Evolutionary conservation across 2,888 invertebrate species (phyloP), one percentile per base, ranked within the genome.

Genomic region (Chromoteleia sp.): DNA sequence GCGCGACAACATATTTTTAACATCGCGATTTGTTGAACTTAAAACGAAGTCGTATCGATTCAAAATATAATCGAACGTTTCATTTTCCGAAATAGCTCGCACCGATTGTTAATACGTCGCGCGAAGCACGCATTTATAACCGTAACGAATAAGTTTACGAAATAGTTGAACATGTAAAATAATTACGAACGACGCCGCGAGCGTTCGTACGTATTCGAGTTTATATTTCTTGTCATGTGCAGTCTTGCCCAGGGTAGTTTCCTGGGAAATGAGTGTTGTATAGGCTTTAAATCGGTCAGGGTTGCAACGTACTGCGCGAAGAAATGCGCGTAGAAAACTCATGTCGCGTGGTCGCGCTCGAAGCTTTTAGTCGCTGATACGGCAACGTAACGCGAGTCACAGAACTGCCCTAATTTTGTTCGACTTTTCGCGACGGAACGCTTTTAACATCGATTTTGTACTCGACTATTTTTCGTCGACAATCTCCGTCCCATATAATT

Each of bases 301-400:
- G 56, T 70, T 70, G 68, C 30, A 56, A 33, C 10, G 50, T 33
- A 58, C 59, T 71, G 73, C 73, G 73, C 73, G 61, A 63, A 52
- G 54, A 61, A 73, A 30, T 61, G 73, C 73, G 73, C 73, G 61
- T 29, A 52, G 73, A 61, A 73, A 63, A 63, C 45, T 54, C 56
- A 12, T 73, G 73, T 73, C 73, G 73, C 73, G 73, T 73, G 74
- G 74, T 63, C 74, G 36, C 33, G 43, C 54, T 63, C n/a, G 21
- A 45, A 63, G 61, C 73, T 73, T 73, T 73, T 73, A 73, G 73
- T 73, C 61, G 73, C 29, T 63, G 63, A 63, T 63, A 74, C 74
- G 56, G 63, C 74, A 63, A 54, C 73, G 73, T 43, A 43, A 61
- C 61, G 73, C 73, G 43, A 63, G 54, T 54, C 19, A 52, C 61